A percentile compares a stretch with the other conserved stretches of the same genome.
Evolutionary conservation across 2,888 invertebrate genomes (phyloP).

Genomic region (Drosophila mercatorum): DNA sequence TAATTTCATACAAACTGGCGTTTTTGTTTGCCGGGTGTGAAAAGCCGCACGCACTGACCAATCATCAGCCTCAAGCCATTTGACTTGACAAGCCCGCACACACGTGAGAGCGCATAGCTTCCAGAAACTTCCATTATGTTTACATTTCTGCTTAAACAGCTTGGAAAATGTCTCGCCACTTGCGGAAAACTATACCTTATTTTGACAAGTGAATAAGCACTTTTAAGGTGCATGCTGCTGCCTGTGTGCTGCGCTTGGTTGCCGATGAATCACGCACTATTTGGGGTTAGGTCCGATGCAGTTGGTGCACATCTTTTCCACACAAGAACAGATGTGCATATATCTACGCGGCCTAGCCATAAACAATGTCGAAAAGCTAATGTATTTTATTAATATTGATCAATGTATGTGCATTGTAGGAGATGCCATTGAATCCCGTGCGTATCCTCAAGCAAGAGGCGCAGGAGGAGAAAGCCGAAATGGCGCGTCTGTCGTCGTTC

Average conservation of each 20-base stretch:
- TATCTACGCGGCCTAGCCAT: not conserved
- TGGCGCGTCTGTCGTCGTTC: slow-evolving; percentile 98
- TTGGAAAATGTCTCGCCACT: not conserved
- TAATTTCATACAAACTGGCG: slow-evolving; percentile 40
- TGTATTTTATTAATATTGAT: not conserved
- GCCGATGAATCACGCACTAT: slow-evolving; percentile 64
- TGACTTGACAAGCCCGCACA: slow-evolving; percentile 44
- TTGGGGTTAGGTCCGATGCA: slow-evolving; percentile 63
- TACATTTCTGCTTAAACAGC: slow-evolving; percentile 6
- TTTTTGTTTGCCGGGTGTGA: slow-evolving; percentile 72
- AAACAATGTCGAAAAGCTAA: not conserved
- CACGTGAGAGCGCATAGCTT: slow-evolving; percentile 60
- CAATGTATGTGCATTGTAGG: slow-evolving; percentile 56
- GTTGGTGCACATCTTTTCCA: slow-evolving; percentile 1
- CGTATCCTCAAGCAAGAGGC: slow-evolving; percentile 97
- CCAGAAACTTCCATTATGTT: slow-evolving; percentile 60
- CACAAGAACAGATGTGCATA: slow-evolving; percentile 12
- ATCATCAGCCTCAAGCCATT: slow-evolving; percentile 40
- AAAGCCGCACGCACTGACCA: slow-evolving; percentile 42
- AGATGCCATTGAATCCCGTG: slow-evolving; percentile 96
- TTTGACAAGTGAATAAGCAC: slow-evolving; percentile 2
- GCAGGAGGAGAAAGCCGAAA: slow-evolving; percentile 98
- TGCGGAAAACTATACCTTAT: slow-evolving; percentile 1
- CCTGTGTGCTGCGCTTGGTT: slow-evolving; percentile 37
- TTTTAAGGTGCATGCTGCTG: slow-evolving; percentile 40